phyloP scores from a whole-genome alignment of 2,797 vertebrate species.

The Brachyrhaphis roseni region DNA sequence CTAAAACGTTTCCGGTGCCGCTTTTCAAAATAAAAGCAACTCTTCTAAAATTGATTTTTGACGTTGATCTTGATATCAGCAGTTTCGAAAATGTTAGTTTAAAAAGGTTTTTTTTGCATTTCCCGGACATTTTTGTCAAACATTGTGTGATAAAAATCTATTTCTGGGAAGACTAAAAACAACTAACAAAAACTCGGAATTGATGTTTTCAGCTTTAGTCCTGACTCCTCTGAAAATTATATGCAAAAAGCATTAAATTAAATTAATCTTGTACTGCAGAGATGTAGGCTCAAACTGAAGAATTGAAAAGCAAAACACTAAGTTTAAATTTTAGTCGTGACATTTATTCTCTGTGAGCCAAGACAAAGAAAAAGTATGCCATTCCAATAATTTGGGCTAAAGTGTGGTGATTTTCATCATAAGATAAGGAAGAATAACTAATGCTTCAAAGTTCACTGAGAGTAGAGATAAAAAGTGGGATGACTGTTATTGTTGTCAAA shows the following conservation, averaged over 20 bases:
- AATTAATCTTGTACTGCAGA: background rate
- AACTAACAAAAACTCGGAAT: background rate
- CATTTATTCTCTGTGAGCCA: background rate
- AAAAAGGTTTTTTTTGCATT: background rate
- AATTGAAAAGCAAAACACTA: no score
- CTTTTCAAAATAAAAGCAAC: background rate
- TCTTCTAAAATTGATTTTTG: background rate
- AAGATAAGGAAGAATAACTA: background rate
- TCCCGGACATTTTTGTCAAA: background rate
- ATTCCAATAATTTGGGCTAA: background rate
- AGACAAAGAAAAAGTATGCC: background rate
- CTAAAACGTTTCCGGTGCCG: background rate
- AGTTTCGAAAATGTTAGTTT: background rate
- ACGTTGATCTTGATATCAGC: background rate
- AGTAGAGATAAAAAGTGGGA: background rate
- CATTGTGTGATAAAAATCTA: background rate
- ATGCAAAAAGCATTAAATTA: background rate
- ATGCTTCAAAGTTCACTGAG: background rate
- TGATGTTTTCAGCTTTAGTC: background rate
- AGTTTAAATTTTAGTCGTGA: background rate
- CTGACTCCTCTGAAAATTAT: background rate
- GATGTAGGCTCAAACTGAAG: background rate
- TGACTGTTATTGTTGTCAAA: background rate
- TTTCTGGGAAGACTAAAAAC: background rate
- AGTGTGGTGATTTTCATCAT: background rate